Evolutionary conservation across 2,888 invertebrate genomes (phyloP).

Genomic region (Aphodius sticticus): DNA sequence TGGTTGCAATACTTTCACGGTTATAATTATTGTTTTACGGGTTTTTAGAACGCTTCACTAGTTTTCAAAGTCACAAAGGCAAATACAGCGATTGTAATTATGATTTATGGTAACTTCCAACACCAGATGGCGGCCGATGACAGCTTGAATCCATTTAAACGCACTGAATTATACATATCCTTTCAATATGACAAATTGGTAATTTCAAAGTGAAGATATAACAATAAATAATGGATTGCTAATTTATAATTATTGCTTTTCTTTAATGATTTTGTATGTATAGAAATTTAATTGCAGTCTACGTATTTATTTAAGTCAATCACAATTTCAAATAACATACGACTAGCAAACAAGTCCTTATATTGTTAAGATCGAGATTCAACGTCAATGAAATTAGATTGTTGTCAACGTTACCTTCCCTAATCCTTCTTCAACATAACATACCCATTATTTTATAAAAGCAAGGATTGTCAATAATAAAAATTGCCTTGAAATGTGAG

Average conservation of each 20-base stretch:
- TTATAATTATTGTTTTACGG: not conserved
- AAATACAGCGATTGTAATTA: not conserved
- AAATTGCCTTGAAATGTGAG: too few species aligned
- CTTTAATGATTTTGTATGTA: not conserved
- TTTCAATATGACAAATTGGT: not conserved
- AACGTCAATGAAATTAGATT: too few species aligned
- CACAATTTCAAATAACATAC: too few species aligned
- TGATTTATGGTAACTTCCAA: not conserved
- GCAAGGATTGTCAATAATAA: too few species aligned
- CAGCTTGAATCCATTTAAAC: not conserved
- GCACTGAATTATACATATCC: not conserved
- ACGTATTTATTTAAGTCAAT: too few species aligned
- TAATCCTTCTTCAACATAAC: too few species aligned
- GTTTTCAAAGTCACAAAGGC: not conserved
- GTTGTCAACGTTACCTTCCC: too few species aligned
- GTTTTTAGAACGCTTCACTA: constrained; percentile 4
- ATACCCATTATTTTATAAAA: too few species aligned
- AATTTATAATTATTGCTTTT: not conserved
- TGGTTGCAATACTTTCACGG: not conserved
- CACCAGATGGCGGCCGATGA: not conserved
- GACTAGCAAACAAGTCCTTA: too few species aligned
- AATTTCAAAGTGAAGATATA: not conserved
- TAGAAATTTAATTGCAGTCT: not conserved
- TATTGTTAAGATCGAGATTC: too few species aligned
- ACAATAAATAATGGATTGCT: not conserved